Conservation (phyloP, 2,888 invertebrate species). For the Actias luna region DNA sequence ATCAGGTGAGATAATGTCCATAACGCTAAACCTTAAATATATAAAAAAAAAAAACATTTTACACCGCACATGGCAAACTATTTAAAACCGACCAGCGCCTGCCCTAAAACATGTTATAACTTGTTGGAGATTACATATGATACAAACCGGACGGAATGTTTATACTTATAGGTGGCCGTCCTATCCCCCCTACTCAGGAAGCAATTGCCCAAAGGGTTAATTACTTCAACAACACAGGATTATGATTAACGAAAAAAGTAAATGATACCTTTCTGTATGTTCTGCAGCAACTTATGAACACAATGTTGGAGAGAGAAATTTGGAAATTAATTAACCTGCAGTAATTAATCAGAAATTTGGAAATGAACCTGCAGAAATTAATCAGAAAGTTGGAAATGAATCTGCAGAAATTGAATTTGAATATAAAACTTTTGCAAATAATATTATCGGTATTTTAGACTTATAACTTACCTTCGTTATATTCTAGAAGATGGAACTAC, state of each 20-base stretch:
- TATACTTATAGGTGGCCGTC: not conserved
- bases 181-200: not conserved
- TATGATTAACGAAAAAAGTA: not conserved
- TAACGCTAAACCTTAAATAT: no score
- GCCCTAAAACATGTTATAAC: not conserved
- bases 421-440: no score
- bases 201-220: not conserved
- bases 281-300: not conserved
- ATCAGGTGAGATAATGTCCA: no score
- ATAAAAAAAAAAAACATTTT: no score
- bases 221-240: not conserved
- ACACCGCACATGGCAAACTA: not conserved
- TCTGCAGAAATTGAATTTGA: no score
- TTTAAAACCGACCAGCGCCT: not conserved
- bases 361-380: no score
- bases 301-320: not conserved
- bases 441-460: no score
- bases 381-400: no score
- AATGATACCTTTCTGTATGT: not conserved
- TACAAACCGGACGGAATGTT: not conserved
- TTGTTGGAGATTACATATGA: not conserved
- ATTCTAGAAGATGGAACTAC: no score
- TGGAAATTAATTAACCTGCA: no score
- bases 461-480: no score
- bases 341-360: no score